Base-by-base conservation (phyloP, 2,888 invertebrate species). In the Drosophila planitibia region DNA sequence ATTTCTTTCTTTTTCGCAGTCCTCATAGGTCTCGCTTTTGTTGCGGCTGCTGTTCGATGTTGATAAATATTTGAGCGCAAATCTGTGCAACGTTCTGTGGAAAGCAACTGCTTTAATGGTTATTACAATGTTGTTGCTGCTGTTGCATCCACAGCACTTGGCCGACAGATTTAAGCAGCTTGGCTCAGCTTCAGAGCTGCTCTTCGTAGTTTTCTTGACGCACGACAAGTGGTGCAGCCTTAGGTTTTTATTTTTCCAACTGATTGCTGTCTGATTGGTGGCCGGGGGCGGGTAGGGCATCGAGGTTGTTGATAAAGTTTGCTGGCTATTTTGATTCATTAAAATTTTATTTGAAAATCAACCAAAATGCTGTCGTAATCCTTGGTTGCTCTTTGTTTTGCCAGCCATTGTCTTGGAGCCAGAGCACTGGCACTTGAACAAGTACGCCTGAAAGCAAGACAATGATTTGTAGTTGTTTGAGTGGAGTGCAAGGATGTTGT, bases 331-430 rank as follows among this genome's bases (percentile, higher is more conserved):
- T 78, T 79, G 67, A 72, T 79, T 82, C 89, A 90, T 87, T 87
- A 90, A 90, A 87, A 84, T 84, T 86, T 90, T 82, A 87, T 90
- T 90, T 81, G 84, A 65, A 86, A 90, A 90, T 90, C 89, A 89
- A 74, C 76, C 76, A 76, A 85, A 85, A 86, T 83, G 87, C 90
- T 89, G 83, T 72, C 80, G 75, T 83, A 82, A 79, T 84, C 82
- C 82, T 73, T 75, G 75, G 80, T 75, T 74, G 74, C 73, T 82
- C 78, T 80, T 85, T 88, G 68, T 77, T 69, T 60, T 61, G 55
- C 65, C 61, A 74, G 55, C 77, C 73, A 63, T 66, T 66, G 59
- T 81, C 58, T 66, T 73, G 47, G 22, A 63, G 14, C 32, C 47
- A 28, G 25, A 33, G 39, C 28, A n/a, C 60, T 70, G 66, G 22